These are phyloP conservation scores for Chanos chanos DNA, from an alignment of 2,797 vertebrate genomes.

Conservation along the genomic window DNA sequence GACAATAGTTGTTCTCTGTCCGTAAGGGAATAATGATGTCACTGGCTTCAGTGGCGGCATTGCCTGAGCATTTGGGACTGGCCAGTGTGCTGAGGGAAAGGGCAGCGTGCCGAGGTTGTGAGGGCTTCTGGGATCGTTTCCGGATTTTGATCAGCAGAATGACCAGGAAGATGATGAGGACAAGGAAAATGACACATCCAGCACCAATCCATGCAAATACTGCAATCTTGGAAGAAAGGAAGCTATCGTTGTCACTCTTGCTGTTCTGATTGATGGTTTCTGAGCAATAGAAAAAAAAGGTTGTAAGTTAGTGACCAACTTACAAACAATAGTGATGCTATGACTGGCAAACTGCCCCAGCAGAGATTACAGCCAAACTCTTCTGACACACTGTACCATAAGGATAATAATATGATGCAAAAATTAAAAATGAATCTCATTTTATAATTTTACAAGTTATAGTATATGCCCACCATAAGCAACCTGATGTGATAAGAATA, in stretches of 20 bases:
- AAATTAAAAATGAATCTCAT: too few relatives aligned
- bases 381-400: too few relatives aligned
- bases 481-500: too few relatives aligned
- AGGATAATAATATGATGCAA: too few relatives aligned
- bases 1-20: conserved; percentile 99
- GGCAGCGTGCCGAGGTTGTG: conserved; percentile 75
- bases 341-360: too few relatives aligned
- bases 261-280: conserved; percentile 81
- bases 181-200: conserved; percentile 90
- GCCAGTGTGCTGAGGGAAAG: conserved; percentile 87
- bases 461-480: too few relatives aligned
- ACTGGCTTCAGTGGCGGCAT: conserved; percentile 82
- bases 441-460: too few relatives aligned
- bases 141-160: conserved; percentile 93
- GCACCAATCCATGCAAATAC: conserved; percentile 85
- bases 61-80: conserved; percentile 87
- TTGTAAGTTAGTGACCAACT: neutral
- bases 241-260: conserved; percentile 68
- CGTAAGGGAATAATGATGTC: conserved; percentile 99
- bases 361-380: too few relatives aligned
- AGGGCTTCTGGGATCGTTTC: conserved; percentile 89
- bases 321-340: neutral
- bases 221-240: conserved; percentile 86
- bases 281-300: conserved; percentile 38
- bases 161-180: conserved; percentile 92